Conservation (phyloP, 2,113 vertebrate genomes). For the Fregetta grallaria region DNA sequence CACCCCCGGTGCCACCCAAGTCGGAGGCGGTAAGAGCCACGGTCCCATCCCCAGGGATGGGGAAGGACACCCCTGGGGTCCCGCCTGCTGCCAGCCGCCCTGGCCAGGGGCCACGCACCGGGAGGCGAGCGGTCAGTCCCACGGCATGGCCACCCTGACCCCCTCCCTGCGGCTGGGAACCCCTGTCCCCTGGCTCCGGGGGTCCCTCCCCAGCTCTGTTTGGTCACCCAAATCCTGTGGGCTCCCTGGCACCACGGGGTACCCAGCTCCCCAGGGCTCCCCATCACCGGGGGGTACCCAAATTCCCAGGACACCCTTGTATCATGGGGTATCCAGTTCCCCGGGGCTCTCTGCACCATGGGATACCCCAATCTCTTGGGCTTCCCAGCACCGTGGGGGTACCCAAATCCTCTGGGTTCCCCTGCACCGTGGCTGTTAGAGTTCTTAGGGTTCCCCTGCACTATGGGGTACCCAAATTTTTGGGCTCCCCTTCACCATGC, state of each 20-base stretch:
- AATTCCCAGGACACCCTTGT: too few relatives aligned
- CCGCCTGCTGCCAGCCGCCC: neutral
- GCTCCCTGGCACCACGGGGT: fast-evolving
- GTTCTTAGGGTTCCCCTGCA: neutral
- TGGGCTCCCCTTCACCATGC: too few relatives aligned
- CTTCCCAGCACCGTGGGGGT: neutral
- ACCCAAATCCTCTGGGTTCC: neutral
- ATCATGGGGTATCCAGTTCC: too few relatives aligned
- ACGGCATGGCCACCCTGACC: neutral
- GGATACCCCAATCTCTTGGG: too few relatives aligned
- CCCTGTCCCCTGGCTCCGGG: too few relatives aligned
- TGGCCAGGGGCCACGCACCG: fast-evolving
- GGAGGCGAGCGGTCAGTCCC: neutral
- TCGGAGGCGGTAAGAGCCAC: slow-evolving; percentile 92
- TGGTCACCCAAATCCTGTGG: neutral
- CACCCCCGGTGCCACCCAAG: slow-evolving; percentile 94
- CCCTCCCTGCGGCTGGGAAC: neutral
- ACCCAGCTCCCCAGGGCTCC: too few relatives aligned
- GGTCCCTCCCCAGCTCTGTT: neutral
- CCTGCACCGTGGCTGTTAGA: too few relatives aligned
- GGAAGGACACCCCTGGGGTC: fast-evolving
- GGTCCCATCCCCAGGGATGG: fast-evolving
- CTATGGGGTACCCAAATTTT: neutral
- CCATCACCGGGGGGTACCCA: neutral
- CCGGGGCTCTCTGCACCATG: too few relatives aligned